A percentile compares a stretch with the other conserved stretches of the same genome.
Evolutionary conservation across 2,888 invertebrate species (phyloP).

Genomic region (Colletes collaris): DNA sequence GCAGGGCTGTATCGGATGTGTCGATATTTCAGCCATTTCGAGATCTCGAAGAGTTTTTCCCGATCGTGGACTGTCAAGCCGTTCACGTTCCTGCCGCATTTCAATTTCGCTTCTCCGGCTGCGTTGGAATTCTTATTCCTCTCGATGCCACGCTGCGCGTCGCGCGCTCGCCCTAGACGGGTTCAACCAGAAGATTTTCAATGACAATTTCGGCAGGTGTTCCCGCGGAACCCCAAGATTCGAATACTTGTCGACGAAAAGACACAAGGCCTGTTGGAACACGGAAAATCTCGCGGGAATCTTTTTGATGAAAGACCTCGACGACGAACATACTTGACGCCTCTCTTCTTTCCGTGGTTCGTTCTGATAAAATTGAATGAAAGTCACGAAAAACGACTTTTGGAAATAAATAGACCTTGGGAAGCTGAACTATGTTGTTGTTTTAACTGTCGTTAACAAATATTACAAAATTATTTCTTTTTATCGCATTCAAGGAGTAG

Average conservation of each 20-base stretch:
- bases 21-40: conserved; percentile 67
- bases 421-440: no score
- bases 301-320: not conserved
- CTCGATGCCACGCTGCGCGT: conserved; percentile 21
- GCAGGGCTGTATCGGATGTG: conserved; percentile 59
- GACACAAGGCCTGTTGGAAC: conserved; percentile 7
- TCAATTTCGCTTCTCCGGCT: conserved; percentile 58
- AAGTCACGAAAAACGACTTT: not conserved
- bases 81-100: conserved; percentile 60
- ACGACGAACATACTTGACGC: not conserved
- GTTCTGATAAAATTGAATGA: not conserved
- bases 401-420: not conserved
- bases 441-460: not conserved
- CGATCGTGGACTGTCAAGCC: conserved; percentile 57
- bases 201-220: conserved; percentile 51
- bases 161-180: not conserved
- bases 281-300: not conserved
- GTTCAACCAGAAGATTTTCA: conserved; percentile 39
- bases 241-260: not conserved
- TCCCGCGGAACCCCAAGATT: conserved; percentile 13
- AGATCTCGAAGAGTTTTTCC: conserved; percentile 52
- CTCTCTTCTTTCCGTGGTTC: no score
- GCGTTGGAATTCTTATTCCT: conserved; percentile 59
- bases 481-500: no score
- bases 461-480: no score